Percentiles rank a stretch among this genome's conserved stretches.
These are phyloP conservation scores for Drosophila albomicans DNA, from an alignment of 1,140 invertebrate genomes.

Conservation along the genomic window DNA sequence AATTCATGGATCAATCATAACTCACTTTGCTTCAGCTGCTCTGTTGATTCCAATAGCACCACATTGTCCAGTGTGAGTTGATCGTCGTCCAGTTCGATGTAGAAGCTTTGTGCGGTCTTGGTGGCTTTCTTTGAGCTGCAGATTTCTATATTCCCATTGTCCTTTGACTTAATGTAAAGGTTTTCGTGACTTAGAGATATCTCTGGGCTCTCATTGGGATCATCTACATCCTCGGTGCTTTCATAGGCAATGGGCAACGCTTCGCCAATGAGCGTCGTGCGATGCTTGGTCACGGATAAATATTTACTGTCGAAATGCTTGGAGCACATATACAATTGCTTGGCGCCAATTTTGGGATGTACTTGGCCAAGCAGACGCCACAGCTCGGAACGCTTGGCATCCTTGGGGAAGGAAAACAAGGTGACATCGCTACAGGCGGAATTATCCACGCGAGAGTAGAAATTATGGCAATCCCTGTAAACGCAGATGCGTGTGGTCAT, in stretches of 20 bases:
- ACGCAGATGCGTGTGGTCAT: constrained; percentile 59
- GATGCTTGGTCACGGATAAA: constrained; percentile 50
- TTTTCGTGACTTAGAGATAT: neutral
- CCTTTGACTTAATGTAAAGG: constrained; percentile 2
- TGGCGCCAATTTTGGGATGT: constrained; percentile 44
- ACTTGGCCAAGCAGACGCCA: constrained; percentile 64
- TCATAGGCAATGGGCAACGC: constrained; percentile 63
- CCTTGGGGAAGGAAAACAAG: constrained; percentile 71
- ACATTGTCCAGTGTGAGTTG: constrained; percentile 42
- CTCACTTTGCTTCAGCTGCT: constrained; percentile 18
- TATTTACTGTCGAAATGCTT: constrained; percentile 71
- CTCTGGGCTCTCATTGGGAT: neutral
- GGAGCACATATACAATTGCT: constrained; percentile 66
- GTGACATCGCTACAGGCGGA: constrained; percentile 29
- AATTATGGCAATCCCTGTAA: constrained; percentile 70
- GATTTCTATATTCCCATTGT: neutral
- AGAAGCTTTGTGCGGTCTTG: constrained; percentile 19
- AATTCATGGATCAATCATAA: neutral
- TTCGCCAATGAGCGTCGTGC: constrained; percentile 60
- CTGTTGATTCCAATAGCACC: constrained; percentile 38
- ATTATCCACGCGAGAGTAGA: constrained; percentile 28
- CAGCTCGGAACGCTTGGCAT: constrained; percentile 46
- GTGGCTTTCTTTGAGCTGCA: neutral
- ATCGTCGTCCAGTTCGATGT: constrained; percentile 49
- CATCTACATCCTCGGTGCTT: neutral